These are phyloP conservation scores for Sinocyclocheilus anshuiensis DNA, from an alignment of 2,113 vertebrate species.

Conservation along the genomic window DNA sequence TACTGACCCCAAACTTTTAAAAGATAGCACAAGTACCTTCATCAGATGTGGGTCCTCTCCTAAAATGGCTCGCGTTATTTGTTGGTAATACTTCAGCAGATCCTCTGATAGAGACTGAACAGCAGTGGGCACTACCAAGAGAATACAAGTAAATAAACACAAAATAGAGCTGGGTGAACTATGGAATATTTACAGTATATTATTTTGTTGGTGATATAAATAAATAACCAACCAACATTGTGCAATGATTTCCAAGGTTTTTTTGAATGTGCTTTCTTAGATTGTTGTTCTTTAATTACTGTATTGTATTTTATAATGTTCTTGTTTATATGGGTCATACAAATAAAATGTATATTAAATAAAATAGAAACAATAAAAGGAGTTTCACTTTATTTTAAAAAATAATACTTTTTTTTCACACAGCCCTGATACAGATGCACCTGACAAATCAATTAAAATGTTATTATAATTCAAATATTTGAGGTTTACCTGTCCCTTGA, in stretches of 20 bases:
- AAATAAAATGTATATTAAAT: no score
- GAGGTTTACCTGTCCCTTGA: slow-evolving; percentile 82
- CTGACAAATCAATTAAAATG: background rate
- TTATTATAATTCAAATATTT: background rate
- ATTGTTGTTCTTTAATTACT: no score
- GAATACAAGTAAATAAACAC: background rate
- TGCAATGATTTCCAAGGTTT: no score
- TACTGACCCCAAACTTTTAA: background rate
- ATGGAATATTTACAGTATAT: background rate
- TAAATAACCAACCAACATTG: no score
- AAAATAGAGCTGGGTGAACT: background rate
- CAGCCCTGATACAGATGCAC: no score
- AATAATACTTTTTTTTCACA: no score
- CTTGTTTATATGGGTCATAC: no score
- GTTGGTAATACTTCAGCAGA: slow-evolving; percentile 91
- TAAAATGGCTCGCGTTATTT: slow-evolving; percentile 86
- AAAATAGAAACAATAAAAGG: no score
- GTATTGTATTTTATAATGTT: no score
- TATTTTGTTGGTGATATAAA: background rate
- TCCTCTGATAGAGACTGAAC: slow-evolving; percentile 88
- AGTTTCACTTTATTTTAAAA: no score
- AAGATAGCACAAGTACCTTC: slow-evolving; percentile 75
- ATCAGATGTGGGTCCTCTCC: slow-evolving; percentile 90
- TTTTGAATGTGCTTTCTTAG: no score
- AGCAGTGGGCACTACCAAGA: slow-evolving; percentile 80